Evolutionary conservation across 2,797 vertebrate genomes (phyloP), one percentile per base, ranked within the genome.

Genomic region (Parotocinclus haroldoi): DNA sequence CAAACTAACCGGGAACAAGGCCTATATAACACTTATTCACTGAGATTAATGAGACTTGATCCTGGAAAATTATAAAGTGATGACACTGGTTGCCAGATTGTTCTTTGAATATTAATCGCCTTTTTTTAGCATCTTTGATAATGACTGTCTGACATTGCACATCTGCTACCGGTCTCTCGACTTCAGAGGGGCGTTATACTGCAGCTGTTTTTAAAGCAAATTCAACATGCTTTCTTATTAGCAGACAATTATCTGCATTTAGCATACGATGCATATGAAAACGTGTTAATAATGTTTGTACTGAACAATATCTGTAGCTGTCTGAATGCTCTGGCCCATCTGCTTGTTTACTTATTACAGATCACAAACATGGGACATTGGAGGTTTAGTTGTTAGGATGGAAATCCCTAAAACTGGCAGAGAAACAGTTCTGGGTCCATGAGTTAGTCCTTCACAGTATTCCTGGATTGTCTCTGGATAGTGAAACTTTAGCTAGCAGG

Each of bases 241-340:
- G 55, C 66, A 68, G 51, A 67, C 53, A 64, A 70, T 66, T 70
- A 71, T 58, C 45, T 51, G 38, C 60, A 63, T 70, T 71, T 70
- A 67, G 69, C 57, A 59, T 70, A 58, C 48, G 17, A 63, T 59
- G 62, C 66, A 63, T 77, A 62, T 68, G 68, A 86, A 71, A 64
- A 59, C 42, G n/a, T 49, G 85, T 83, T 88, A 90, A 89, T 82
- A 85, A 88, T 86, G 7, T 46, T 58, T 59, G 12, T 50, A 9
- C 1, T 53, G 14, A 55, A 46, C 9, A 7, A 17, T 40, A 27
- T n/a, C 27, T 27, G 27, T 27, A 67, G 12, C 10, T 58, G 54
- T 63, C 54, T 16, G 10, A 44, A 49, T 27, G 13, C n/a, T n/a
- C 13, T 7, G 0, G 1, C 9, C 10, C 12, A 40, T 27, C 16